Conservation (phyloP, 2,888 invertebrate species). For the Gandaritis pyraliata region DNA sequence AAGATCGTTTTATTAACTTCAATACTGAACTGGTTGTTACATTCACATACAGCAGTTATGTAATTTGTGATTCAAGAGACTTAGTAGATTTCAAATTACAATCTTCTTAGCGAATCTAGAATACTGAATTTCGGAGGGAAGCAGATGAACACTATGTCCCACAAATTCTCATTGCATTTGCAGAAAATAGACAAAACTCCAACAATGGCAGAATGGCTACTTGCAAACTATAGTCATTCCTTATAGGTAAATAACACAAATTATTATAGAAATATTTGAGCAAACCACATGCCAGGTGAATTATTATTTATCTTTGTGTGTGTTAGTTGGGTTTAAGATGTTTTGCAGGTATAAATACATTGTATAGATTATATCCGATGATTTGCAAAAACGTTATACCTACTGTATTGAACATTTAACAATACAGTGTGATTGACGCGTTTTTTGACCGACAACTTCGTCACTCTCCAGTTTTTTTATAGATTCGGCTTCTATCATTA, state of each 20-base stretch:
- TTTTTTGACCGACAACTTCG: slow-evolving; percentile 49
- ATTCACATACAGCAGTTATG: not conserved
- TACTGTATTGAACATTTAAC: slow-evolving; percentile 32
- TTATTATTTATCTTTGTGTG: not conserved
- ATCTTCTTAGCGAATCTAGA: too few relatives aligned
- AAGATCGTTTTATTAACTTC: slow-evolving; percentile 21
- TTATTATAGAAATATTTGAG: too few relatives aligned
- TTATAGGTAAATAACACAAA: too few relatives aligned
- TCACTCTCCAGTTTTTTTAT: slow-evolving; percentile 55
- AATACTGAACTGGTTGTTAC: not conserved
- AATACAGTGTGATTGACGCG: slow-evolving; percentile 58
- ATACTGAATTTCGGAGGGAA: too few relatives aligned
- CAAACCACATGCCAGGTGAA: too few relatives aligned
- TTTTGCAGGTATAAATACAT: slow-evolving; percentile 1
- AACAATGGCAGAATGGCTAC: too few relatives aligned
- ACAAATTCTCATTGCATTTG: too few relatives aligned
- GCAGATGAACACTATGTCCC: too few relatives aligned
- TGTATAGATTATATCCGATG: slow-evolving; percentile 14
- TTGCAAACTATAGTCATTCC: too few relatives aligned
- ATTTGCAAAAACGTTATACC: slow-evolving; percentile 25
- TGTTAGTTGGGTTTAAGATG: too few relatives aligned
- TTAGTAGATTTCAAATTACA: too few relatives aligned
- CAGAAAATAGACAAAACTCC: too few relatives aligned
- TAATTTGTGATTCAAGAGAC: not conserved
- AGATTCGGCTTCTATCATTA: slow-evolving; percentile 53